A percentile compares a stretch with the other conserved stretches of the same genome.
Evolutionary conservation across 2,797 vertebrate genomes (phyloP).

Genomic region (Sebastes melanostomus): DNA sequence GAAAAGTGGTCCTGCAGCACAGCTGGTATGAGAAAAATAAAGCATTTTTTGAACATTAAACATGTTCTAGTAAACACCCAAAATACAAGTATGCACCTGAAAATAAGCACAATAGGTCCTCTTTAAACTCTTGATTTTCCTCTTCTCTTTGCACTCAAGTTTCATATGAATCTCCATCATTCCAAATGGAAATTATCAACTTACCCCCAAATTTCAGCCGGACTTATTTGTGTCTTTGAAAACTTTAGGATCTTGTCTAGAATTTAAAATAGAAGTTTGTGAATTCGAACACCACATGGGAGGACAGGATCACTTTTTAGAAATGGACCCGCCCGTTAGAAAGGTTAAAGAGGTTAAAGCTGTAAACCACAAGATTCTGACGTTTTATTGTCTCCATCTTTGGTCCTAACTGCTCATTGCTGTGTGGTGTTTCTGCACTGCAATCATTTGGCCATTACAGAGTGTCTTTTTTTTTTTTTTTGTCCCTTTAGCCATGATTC

Average conservation of each 20-base stretch:
- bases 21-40: too few relatives aligned
- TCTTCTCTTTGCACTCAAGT: too few relatives aligned
- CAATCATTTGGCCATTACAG: neutral
- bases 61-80: too few relatives aligned
- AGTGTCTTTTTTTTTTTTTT: neutral
- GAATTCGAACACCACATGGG: neutral
- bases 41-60: too few relatives aligned
- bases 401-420: neutral
- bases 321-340: neutral
- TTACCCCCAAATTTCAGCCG: neutral
- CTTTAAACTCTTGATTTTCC: too few relatives aligned
- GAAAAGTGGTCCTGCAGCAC: too few relatives aligned
- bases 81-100: too few relatives aligned
- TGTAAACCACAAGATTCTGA: neutral
- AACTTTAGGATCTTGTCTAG: neutral
- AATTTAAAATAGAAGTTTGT: neutral
- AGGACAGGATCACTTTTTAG: neutral
- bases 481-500: neutral
- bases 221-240: neutral
- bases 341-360: neutral
- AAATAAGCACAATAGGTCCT: too few relatives aligned
- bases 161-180: too few relatives aligned
- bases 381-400: constrained; percentile 21
- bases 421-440: neutral
- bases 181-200: neutral